Percentiles rank a stretch among this genome's conserved stretches.
These are phyloP conservation scores for Melinaea marsaeus DNA, from an alignment of 2,888 invertebrate genomes.

Conservation along the genomic window DNA sequence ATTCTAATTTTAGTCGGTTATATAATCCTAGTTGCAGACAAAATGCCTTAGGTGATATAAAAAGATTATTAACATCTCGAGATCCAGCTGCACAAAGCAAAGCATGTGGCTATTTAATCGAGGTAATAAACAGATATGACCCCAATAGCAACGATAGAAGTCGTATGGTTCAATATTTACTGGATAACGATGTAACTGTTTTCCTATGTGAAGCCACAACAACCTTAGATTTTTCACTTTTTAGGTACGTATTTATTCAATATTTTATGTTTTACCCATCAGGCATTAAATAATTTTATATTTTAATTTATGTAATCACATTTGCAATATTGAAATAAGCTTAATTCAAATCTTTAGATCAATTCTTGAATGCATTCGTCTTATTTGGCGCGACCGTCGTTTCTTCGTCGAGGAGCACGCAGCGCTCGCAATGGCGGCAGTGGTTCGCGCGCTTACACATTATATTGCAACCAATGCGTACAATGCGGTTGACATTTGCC, in stretches of 20 bases:
- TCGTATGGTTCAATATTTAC: slow-evolving; percentile 57
- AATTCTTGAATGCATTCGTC: slow-evolving; percentile 53
- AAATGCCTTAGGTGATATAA: slow-evolving; percentile 66
- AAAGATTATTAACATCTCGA: slow-evolving; percentile 62
- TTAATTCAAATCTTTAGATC: slow-evolving; percentile 39
- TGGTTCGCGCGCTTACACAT: slow-evolving; percentile 56
- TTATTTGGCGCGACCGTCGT: slow-evolving; percentile 53
- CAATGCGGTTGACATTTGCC: slow-evolving; percentile 54
- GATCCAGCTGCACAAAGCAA: slow-evolving; percentile 61
- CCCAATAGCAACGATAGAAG: slow-evolving; percentile 50
- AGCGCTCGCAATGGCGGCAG: slow-evolving; percentile 56
- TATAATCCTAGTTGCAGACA: slow-evolving; percentile 63
- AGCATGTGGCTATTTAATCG: slow-evolving; percentile 63
- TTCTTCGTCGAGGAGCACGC: slow-evolving; percentile 65
- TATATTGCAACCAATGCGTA: slow-evolving; percentile 49
- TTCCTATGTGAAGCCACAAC: slow-evolving; percentile 69
- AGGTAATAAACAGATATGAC: slow-evolving; percentile 57
- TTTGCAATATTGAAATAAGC: neutral
- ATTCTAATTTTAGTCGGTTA: slow-evolving; percentile 58
- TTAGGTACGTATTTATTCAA: slow-evolving; percentile 46
- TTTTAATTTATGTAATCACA: no score
- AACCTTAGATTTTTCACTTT: slow-evolving; percentile 63
- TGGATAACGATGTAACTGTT: slow-evolving; percentile 65
- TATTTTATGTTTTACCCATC: no score
- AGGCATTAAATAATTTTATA: no score